Conservation (phyloP, 1,140 invertebrate species). For the Drosophila arawakana region DNA sequence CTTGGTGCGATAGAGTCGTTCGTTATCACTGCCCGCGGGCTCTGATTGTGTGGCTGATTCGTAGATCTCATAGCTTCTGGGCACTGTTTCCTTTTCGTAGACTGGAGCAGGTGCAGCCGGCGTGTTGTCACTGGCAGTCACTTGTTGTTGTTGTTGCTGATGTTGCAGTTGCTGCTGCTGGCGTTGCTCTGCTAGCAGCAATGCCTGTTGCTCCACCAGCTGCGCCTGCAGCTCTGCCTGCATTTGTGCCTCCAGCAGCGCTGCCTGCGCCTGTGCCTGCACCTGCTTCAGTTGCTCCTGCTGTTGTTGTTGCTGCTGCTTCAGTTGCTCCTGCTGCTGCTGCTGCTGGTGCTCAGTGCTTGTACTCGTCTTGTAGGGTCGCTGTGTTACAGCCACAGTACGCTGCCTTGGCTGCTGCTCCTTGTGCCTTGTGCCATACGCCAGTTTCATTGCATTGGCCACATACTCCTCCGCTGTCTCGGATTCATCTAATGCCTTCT, state of each 20-base stretch:
- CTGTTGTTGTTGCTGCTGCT: slow-evolving; percentile 26
- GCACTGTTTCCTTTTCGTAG: slow-evolving; percentile 75
- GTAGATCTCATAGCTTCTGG: slow-evolving; percentile 70
- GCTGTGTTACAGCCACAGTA: slow-evolving; percentile 8
- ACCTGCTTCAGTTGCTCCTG: slow-evolving; percentile 37
- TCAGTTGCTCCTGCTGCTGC: slow-evolving; percentile 30
- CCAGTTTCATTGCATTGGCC: slow-evolving; percentile 77
- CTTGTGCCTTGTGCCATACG: slow-evolving; percentile 63
- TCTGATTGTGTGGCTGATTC: slow-evolving; percentile 41
- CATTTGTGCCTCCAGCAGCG: slow-evolving; percentile 44
- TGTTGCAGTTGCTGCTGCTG: slow-evolving; percentile 33
- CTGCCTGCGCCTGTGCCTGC: slow-evolving; percentile 40
- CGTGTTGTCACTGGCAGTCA: slow-evolving; percentile 24
- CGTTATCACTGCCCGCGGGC: slow-evolving; percentile 49
- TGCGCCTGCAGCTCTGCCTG: slow-evolving; percentile 49
- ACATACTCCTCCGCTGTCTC: slow-evolving; percentile 80
- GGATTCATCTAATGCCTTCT: slow-evolving; percentile 65
- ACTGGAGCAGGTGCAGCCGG: slow-evolving; percentile 53
- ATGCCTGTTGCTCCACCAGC: slow-evolving; percentile 47
- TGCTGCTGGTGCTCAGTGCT: slow-evolving; percentile 16
- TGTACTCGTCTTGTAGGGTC: slow-evolving; percentile 11
- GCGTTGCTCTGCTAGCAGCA: slow-evolving; percentile 40
- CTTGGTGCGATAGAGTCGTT: slow-evolving; percentile 78
- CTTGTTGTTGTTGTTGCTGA: slow-evolving; percentile 15
- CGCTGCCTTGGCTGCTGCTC: slow-evolving; percentile 46